Evolutionary conservation across 2,113 vertebrate genomes (phyloP).

Genomic region (Trogon surrucura): DNA sequence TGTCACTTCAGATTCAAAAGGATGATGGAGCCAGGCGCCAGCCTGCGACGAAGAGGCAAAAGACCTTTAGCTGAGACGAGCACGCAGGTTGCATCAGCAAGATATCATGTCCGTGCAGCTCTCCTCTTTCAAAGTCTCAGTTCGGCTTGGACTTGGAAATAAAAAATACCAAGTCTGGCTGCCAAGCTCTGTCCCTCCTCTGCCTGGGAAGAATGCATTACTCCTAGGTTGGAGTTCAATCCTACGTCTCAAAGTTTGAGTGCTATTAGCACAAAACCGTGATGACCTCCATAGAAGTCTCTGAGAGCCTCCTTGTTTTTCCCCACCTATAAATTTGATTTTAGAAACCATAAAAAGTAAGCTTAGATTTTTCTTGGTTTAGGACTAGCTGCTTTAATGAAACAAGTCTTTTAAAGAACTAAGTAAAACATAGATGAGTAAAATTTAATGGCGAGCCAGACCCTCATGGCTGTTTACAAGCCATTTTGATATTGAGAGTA

Average conservation of each 20-base stretch:
- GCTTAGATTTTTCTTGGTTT: not conserved
- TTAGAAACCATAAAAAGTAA: not conserved
- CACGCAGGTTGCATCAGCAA: not conserved
- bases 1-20: not conserved
- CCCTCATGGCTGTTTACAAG: not conserved
- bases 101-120: fast-evolving
- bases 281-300: conserved; percentile 6
- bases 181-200: not conserved
- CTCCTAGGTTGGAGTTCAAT: not conserved
- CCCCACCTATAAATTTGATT: not conserved
- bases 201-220: not conserved
- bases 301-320: not conserved
- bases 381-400: not conserved
- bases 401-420: not conserved
- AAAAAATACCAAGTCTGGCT: not conserved
- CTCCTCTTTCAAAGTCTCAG: not conserved
- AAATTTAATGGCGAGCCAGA: not conserved
- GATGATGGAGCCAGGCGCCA: not conserved
- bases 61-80: not conserved
- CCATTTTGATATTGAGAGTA: not conserved
- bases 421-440: not conserved
- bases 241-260: not conserved
- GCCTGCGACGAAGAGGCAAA: not conserved
- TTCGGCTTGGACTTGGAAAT: not conserved
- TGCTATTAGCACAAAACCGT: not conserved